Conservation (phyloP, 2,888 invertebrate genomes). For the Chalcis sispes region DNA sequence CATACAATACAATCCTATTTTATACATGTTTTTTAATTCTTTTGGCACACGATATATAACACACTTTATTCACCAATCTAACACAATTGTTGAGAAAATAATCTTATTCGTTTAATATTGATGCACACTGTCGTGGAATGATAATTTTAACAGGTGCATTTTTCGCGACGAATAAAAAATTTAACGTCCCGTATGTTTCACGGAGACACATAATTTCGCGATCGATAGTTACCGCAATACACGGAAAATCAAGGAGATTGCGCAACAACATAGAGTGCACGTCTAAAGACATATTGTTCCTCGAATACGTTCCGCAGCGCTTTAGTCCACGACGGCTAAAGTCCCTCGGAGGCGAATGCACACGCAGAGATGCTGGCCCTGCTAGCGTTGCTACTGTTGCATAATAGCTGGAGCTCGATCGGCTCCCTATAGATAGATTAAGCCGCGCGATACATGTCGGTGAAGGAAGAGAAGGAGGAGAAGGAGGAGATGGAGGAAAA, state of each 20-base stretch:
- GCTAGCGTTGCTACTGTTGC: conserved; percentile 3
- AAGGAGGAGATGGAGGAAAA: not conserved
- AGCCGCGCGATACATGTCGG: conserved; percentile 12
- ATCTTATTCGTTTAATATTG: too few species aligned
- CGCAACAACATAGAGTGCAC: not conserved
- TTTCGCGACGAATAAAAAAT: too few species aligned
- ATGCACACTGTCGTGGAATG: too few species aligned
- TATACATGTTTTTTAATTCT: too few species aligned
- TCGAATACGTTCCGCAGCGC: conserved; percentile 20
- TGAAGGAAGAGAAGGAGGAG: not conserved
- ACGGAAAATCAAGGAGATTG: not conserved
- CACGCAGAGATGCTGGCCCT: not conserved
- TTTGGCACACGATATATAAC: too few species aligned
- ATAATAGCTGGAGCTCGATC: conserved; percentile 34
- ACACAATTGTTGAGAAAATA: too few species aligned
- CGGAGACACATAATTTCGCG: too few species aligned
- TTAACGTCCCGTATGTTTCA: too few species aligned
- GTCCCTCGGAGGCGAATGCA: not conserved
- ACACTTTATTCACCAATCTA: too few species aligned
- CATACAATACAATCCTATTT: too few species aligned
- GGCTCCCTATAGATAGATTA: conserved; percentile 47
- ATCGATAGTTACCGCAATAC: not conserved
- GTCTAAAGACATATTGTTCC: conserved; percentile 16
- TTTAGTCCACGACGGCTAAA: conserved; percentile 13
- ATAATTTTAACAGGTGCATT: too few species aligned